Conservation (phyloP, 2,797 vertebrate genomes). For the Paramormyrops hopkinsi region DNA sequence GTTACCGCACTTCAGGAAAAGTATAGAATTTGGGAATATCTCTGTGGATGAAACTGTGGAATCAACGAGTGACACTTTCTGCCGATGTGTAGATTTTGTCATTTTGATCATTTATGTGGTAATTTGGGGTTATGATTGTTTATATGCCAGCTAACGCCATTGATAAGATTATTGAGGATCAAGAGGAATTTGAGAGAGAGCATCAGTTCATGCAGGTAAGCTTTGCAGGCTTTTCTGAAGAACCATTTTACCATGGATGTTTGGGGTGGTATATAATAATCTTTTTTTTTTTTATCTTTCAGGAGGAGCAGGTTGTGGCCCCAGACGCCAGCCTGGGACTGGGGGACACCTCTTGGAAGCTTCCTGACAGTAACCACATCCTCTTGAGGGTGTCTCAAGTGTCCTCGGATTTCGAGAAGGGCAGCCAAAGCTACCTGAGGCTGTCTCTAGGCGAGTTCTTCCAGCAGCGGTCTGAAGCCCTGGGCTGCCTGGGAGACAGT, state of each 20-base stretch:
- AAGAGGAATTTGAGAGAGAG: conserved; percentile 87
- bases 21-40: background rate
- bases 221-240: background rate
- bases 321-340: conserved; percentile 49
- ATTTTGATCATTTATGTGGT: background rate
- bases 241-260: background rate
- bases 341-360: conserved; percentile 75
- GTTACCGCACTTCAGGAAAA: background rate
- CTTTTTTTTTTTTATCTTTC: background rate
- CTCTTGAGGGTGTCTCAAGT: conserved; percentile 69
- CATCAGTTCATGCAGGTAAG: conserved; percentile 84
- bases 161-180: conserved; percentile 78
- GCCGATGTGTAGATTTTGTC: background rate
- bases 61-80: background rate
- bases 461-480: conserved; percentile 85
- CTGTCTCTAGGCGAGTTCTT: conserved; percentile 91
- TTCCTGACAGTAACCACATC: conserved; percentile 55
- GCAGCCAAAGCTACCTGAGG: conserved; percentile 77
- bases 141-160: conserved; percentile 69
- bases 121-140: background rate
- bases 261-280: background rate
- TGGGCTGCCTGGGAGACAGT: conserved; percentile 78
- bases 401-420: conserved; percentile 63
- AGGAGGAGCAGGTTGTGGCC: conserved; percentile 76
- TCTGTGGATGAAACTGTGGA: background rate